Conservation (phyloP, 2,888 invertebrate species). For the Odontothrips loti region DNA sequence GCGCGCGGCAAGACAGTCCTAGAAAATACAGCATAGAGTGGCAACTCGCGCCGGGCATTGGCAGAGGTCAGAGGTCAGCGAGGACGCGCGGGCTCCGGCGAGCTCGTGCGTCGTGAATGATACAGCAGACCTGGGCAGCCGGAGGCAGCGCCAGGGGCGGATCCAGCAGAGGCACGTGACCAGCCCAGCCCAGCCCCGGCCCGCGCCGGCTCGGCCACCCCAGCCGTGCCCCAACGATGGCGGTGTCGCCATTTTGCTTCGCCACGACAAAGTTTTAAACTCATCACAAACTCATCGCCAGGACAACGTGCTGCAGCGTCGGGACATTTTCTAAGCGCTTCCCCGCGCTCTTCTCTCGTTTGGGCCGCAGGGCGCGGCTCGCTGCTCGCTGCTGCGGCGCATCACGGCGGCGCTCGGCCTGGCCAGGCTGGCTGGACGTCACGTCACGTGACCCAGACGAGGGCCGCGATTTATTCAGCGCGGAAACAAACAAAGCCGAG, state of each 20-base stretch:
- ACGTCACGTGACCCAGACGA: too few relatives aligned
- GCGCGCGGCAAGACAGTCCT: neutral
- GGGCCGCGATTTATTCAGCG: too few relatives aligned
- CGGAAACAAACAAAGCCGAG: too few relatives aligned
- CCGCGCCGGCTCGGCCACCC: neutral
- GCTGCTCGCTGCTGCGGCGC: too few relatives aligned
- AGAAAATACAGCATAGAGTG: neutral
- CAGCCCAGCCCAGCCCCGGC: neutral
- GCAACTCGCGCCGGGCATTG: neutral
- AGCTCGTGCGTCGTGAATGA: neutral
- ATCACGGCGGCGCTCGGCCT: too few relatives aligned
- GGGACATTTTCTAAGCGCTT: neutral
- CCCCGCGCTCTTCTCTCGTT: too few relatives aligned
- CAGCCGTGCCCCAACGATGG: too few relatives aligned
- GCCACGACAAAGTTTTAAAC: conserved; percentile 8
- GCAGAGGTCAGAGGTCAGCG: too few relatives aligned
- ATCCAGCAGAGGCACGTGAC: neutral
- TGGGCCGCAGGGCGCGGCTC: too few relatives aligned
- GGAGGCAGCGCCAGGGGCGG: neutral
- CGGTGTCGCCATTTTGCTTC: neutral
- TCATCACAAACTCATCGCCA: neutral
- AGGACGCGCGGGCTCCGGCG: too few relatives aligned
- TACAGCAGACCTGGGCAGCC: neutral
- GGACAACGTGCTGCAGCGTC: neutral
- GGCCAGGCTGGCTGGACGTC: too few relatives aligned